These are phyloP conservation scores for Dichetophora obliterata DNA, from an alignment of 2,888 invertebrate genomes.

Conservation along the genomic window DNA sequence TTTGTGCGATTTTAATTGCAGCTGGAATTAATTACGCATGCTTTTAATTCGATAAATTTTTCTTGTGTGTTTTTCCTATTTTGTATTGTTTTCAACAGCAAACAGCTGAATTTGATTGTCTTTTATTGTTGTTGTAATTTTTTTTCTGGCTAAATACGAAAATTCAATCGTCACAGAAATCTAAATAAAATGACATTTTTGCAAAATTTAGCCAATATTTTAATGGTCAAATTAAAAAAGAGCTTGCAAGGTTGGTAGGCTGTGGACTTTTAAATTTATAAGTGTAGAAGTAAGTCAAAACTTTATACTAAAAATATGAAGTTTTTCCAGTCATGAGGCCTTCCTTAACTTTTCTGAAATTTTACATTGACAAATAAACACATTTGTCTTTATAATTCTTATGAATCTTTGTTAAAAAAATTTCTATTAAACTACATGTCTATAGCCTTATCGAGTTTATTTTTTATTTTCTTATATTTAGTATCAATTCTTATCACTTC, in stretches of 20 bases:
- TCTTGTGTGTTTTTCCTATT: background rate
- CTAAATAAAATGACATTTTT: background rate
- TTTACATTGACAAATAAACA: too few species aligned
- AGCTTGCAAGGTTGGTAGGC: background rate
- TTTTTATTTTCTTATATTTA: background rate
- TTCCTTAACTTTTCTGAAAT: too few species aligned
- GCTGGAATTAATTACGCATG: constrained; percentile 28
- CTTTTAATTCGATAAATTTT: constrained; percentile 5
- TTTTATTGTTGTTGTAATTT: background rate
- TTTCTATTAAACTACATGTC: background rate
- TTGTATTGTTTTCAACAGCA: background rate
- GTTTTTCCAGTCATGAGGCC: too few species aligned
- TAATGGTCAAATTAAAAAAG: background rate
- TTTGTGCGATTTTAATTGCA: constrained; percentile 27
- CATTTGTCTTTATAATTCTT: too few species aligned
- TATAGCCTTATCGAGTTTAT: background rate
- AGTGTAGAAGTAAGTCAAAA: too few species aligned
- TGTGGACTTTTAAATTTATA: too few species aligned
- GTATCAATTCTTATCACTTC: background rate
- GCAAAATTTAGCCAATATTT: background rate
- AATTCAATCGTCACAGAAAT: background rate
- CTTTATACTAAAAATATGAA: too few species aligned
- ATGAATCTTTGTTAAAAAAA: too few species aligned
- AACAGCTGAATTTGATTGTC: background rate
- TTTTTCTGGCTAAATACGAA: background rate